Percentiles rank a stretch among this genome's conserved stretches.
These are phyloP conservation scores for Halotydeus destructor DNA, from an alignment of 1,140 invertebrate species.

Conservation along the genomic window DNA sequence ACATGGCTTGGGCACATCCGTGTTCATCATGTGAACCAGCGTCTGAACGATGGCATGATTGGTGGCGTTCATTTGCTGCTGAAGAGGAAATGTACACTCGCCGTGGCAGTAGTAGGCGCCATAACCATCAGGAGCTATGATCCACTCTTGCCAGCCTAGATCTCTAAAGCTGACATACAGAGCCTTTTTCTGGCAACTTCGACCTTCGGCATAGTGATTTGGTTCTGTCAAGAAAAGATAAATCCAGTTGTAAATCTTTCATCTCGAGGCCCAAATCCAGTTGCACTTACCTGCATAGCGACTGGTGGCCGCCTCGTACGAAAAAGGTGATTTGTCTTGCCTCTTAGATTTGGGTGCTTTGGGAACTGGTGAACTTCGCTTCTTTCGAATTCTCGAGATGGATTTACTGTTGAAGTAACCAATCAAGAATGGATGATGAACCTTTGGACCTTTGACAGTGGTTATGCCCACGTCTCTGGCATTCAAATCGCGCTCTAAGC, in stretches of 20 bases:
- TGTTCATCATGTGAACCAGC: conserved; percentile 73
- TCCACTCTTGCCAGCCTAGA: conserved; percentile 84
- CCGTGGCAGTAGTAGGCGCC: conserved; percentile 87
- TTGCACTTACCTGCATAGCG: too few relatives aligned
- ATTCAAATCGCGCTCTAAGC: conserved; percentile 47
- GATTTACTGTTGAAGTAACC: conserved; percentile 46
- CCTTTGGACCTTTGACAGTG: conserved; percentile 45
- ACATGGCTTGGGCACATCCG: conserved; percentile 67
- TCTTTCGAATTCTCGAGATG: too few relatives aligned
- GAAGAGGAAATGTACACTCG: conserved; percentile 74
- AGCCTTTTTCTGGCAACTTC: conserved; percentile 65
- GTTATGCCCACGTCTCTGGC: conserved; percentile 62
- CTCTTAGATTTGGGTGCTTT: too few relatives aligned
- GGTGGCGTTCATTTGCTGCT: conserved; percentile 81
- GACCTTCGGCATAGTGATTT: background rate
- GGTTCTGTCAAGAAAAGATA: too few relatives aligned
- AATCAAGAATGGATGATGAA: conserved; percentile 69
- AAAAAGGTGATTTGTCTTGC: too few relatives aligned
- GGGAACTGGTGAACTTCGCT: too few relatives aligned
- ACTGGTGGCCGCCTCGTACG: too few relatives aligned
- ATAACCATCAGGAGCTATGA: conserved; percentile 90
- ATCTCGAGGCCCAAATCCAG: too few relatives aligned
- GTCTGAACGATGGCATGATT: conserved; percentile 98
- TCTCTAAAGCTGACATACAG: conserved; percentile 75
- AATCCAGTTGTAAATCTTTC: too few relatives aligned